Evolutionary conservation across 1,140 invertebrate species (phyloP).

Genomic region (Papilio aristodemus): DNA sequence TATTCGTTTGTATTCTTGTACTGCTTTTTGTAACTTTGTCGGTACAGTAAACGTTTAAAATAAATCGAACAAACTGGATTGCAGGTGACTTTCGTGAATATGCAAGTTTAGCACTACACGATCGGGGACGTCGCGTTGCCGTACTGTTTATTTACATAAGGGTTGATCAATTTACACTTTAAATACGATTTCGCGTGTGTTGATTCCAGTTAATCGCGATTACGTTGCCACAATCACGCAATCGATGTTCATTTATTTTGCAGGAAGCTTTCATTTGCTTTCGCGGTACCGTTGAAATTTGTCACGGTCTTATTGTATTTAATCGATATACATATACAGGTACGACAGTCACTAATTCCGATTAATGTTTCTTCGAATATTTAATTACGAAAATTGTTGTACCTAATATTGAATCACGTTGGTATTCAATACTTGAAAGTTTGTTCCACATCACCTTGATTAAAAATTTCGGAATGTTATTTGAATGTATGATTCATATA

Average conservation of each 20-base stretch:
- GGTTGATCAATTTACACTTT: constrained; percentile 34
- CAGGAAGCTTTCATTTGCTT: constrained; percentile 23
- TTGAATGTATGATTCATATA: constrained; percentile 21
- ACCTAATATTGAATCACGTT: too few species aligned
- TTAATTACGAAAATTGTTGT: background rate
- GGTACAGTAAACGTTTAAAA: background rate
- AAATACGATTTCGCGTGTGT: constrained; percentile 34
- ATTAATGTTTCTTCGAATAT: constrained; percentile 7
- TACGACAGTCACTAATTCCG: background rate
- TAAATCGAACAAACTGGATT: constrained; percentile 7
- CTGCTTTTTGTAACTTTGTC: background rate
- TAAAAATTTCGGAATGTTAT: constrained; percentile 16
- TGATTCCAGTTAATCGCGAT: constrained; percentile 32
- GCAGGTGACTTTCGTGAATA: constrained; percentile 22
- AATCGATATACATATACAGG: background rate
- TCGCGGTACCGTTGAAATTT: constrained; percentile 17
- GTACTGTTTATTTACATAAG: constrained; percentile 30
- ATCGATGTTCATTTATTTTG: constrained; percentile 28
- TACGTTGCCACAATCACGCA: constrained; percentile 27
- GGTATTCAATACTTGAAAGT: background rate
- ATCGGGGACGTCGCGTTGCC: constrained; percentile 8
- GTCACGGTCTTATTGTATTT: constrained; percentile 13
- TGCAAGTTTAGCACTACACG: constrained; percentile 11
- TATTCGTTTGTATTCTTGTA: background rate
- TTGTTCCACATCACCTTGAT: constrained; percentile 16